phyloP scores from a whole-genome alignment of 2,888 invertebrate genomes.

The Nemapogon koenigi region DNA sequence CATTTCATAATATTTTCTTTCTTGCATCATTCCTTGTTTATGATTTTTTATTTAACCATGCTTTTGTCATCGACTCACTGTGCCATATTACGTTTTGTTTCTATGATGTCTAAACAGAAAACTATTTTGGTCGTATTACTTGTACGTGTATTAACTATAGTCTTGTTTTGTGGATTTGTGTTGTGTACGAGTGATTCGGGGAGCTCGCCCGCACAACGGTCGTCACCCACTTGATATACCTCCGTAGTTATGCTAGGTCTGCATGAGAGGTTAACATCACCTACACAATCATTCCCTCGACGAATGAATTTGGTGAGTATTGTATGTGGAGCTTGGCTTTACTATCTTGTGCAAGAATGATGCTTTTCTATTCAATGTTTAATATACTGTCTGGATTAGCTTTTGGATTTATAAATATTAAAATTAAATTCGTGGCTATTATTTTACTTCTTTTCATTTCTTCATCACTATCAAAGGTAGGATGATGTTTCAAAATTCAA shows the following conservation, averaged over 20 bases:
- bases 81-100: no score
- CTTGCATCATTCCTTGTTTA: conserved; percentile 21
- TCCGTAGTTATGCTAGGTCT: conserved; percentile 24
- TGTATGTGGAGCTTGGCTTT: conserved; percentile 35
- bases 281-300: conserved; percentile 48
- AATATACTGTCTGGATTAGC: no score
- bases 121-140: conserved; percentile 63
- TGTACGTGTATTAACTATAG: conserved; percentile 43
- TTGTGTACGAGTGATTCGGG: conserved; percentile 43
- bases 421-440: no score
- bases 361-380: no score
- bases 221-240: conserved; percentile 20
- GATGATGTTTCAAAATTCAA: no score
- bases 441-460: no score
- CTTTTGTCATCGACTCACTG: conserved; percentile 5
- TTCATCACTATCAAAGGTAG: no score
- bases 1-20: conserved; percentile 29
- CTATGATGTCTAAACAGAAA: conserved; percentile 27
- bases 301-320: conserved; percentile 56
- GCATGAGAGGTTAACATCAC: conserved; percentile 45
- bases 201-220: conserved; percentile 55
- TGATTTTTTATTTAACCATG: not conserved
- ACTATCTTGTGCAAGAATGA: no score
- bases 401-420: no score
- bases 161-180: conserved; percentile 65